phyloP scores from a whole-genome alignment of 2,797 vertebrate species.

The Sternotherus odoratus region DNA sequence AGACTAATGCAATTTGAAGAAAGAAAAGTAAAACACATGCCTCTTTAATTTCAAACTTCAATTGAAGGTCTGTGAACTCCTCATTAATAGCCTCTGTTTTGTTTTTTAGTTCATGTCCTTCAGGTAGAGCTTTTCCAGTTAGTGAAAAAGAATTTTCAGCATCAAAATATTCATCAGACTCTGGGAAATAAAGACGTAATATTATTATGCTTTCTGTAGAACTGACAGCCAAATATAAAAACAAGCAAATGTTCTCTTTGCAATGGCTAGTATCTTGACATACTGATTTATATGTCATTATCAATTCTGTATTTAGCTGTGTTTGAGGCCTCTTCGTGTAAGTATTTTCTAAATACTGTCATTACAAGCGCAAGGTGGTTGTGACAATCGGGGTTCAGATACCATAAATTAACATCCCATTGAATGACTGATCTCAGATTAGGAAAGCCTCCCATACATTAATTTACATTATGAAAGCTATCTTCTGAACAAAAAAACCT shows the following conservation, averaged over 20 bases:
- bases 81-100: constrained; percentile 74
- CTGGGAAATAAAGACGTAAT: constrained; percentile 72
- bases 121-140: not conserved
- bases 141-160: constrained; percentile 65
- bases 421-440: not conserved
- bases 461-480: not conserved
- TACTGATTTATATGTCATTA: not conserved
- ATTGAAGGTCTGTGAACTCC: constrained; percentile 88
- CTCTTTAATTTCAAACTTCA: constrained; percentile 94
- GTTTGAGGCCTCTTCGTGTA: not conserved
- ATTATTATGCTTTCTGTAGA: not conserved
- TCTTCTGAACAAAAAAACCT: not conserved
- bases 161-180: constrained; percentile 91
- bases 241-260: not conserved
- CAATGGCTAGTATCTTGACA: not conserved
- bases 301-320: not conserved
- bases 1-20: not conserved
- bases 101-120: constrained; percentile 45
- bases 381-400: not conserved
- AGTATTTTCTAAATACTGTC: not conserved
- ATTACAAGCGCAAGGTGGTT: not conserved
- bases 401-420: not conserved
- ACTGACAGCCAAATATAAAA: not conserved
- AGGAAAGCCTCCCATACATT: not conserved
- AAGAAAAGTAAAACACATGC: constrained; percentile 66